These are phyloP conservation scores for Motacilla alba DNA, from an alignment of 2,113 vertebrate species.

Conservation along the genomic window DNA sequence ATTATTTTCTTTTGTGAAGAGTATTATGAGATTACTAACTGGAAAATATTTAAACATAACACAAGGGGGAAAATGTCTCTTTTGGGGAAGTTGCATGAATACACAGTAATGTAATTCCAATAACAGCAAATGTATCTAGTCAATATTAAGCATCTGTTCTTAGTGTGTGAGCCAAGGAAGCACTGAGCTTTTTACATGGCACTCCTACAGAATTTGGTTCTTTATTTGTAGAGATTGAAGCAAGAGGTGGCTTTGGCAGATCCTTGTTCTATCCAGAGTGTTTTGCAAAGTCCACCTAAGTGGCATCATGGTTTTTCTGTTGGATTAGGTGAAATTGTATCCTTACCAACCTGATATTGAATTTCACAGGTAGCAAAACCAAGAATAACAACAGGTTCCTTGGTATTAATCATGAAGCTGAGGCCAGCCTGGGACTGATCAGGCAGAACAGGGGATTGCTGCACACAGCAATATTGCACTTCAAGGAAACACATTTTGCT, in stretches of 20 bases:
- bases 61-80: neutral
- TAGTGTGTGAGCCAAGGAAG: neutral
- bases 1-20: neutral
- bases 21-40: constrained; percentile 1
- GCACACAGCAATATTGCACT: neutral
- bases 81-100: neutral
- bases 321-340: constrained; percentile 45
- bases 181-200: neutral
- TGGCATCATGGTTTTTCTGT: neutral
- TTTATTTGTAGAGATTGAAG: neutral
- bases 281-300: neutral
- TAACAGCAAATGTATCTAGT: neutral
- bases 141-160: neutral
- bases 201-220: neutral
- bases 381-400: constrained; percentile 22
- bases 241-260: neutral
- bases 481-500: neutral
- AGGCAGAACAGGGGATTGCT: neutral
- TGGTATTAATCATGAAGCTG: neutral
- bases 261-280: neutral
- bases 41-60: constrained; percentile 43
- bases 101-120: neutral
- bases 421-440: neutral
- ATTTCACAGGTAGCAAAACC: constrained; percentile 62
- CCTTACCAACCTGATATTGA: neutral